These are phyloP conservation scores for Drosophila athabasca DNA, from an alignment of 1,140 invertebrate genomes.

Conservation along the genomic window DNA sequence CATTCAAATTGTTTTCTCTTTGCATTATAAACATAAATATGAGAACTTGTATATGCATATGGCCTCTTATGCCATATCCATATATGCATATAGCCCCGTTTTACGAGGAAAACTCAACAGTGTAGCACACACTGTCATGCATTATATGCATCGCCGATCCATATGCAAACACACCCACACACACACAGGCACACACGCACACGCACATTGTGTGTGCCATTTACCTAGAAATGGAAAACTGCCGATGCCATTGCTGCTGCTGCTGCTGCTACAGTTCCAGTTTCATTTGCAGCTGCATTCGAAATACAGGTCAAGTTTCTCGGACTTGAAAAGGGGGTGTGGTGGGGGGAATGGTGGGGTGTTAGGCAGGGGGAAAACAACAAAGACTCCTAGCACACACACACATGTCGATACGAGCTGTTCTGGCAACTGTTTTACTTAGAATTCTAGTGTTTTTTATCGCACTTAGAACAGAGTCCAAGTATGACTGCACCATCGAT, in stretches of 20 bases:
- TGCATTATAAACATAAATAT: constrained; percentile 53
- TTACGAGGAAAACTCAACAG: background rate
- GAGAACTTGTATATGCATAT: constrained; percentile 13
- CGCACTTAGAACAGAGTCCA: too few relatives aligned
- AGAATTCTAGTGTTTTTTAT: too few relatives aligned
- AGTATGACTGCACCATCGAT: too few relatives aligned
- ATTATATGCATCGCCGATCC: too few relatives aligned
- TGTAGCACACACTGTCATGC: background rate
- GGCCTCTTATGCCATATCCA: too few relatives aligned
- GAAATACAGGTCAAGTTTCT: constrained; percentile 61
- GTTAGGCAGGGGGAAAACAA: background rate
- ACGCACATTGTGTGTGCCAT: constrained; percentile 46
- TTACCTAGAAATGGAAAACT: constrained; percentile 53
- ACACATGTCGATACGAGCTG: too few relatives aligned
- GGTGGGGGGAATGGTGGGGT: background rate
- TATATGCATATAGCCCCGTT: constrained; percentile 19
- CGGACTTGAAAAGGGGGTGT: constrained; percentile 10
- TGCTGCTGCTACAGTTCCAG: too few relatives aligned
- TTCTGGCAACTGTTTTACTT: too few relatives aligned
- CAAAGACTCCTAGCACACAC: too few relatives aligned
- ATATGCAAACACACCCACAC: background rate
- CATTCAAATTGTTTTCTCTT: constrained; percentile 68
- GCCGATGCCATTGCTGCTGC: constrained; percentile 29
- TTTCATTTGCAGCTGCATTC: constrained; percentile 10
- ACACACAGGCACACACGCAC: too few relatives aligned